These are phyloP conservation scores for Spicauda simplicius DNA, from an alignment of 2,888 invertebrate genomes.

Conservation along the genomic window DNA sequence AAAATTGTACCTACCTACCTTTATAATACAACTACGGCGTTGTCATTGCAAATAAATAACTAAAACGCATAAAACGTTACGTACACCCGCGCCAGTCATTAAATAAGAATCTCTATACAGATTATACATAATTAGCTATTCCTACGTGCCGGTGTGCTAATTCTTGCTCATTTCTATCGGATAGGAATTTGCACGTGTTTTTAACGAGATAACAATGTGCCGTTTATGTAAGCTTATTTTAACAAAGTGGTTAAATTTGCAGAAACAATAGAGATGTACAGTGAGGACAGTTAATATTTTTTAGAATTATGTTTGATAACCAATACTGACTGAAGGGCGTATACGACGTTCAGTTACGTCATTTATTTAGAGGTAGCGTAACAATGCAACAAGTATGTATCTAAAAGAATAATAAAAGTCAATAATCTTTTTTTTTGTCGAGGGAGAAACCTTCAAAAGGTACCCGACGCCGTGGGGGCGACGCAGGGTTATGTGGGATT, in stretches of 20 bases:
- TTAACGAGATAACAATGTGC: constrained; percentile 15
- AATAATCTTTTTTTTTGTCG: no score
- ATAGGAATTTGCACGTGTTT: constrained; percentile 60
- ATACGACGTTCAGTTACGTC: no score
- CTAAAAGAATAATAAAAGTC: no score
- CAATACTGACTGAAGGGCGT: no score
- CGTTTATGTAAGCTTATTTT: background rate
- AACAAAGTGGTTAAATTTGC: background rate
- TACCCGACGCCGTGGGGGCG: no score
- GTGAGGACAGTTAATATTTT: background rate
- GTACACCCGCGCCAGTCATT: constrained; percentile 49
- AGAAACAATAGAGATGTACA: background rate
- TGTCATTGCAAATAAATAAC: constrained; percentile 39
- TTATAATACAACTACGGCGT: background rate
- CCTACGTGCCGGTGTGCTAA: constrained; percentile 53
- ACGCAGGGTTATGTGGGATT: no score
- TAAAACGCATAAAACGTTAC: constrained; percentile 42
- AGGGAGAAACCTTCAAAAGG: no score
- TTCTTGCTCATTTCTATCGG: constrained; percentile 47
- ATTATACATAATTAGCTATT: constrained; percentile 45
- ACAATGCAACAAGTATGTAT: no score
- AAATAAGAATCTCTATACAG: constrained; percentile 57
- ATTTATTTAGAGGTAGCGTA: no score
- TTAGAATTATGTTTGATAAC: background rate
- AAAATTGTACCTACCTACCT: no score